Evolutionary conservation across 2,888 invertebrate genomes (phyloP).

Genomic region (Didymodactylos carnosus): DNA sequence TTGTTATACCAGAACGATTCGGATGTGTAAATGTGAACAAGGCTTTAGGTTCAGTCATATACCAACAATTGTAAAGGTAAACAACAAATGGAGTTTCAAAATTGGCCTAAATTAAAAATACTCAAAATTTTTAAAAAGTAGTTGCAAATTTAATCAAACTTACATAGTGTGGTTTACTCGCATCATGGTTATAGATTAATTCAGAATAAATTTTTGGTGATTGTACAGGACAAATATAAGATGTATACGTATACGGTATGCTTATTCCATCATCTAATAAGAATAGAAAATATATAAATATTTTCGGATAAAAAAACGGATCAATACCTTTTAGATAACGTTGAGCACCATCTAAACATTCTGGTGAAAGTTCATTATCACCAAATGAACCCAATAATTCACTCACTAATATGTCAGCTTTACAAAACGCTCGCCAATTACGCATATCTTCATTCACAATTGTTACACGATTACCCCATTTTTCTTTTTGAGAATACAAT

Average conservation of each 20-base stretch:
- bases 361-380: constrained; percentile 93
- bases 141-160: background rate
- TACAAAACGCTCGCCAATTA: constrained; percentile 31
- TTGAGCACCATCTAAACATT: constrained; percentile 83
- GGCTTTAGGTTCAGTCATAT: constrained; percentile 50
- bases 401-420: constrained; percentile 82
- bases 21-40: constrained; percentile 80
- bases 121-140: background rate
- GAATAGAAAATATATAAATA: background rate
- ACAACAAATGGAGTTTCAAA: constrained; percentile 78
- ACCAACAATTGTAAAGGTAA: constrained; percentile 61
- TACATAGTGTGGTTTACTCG: constrained; percentile 19
- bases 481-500: constrained; percentile 28
- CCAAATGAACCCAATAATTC: constrained; percentile 91
- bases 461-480: constrained; percentile 31
- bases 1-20: constrained; percentile 42
- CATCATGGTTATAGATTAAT: constrained; percentile 23
- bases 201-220: constrained; percentile 66
- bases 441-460: constrained; percentile 38
- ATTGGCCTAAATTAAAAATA: constrained; percentile 32
- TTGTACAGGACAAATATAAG: constrained; percentile 75
- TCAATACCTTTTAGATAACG: constrained; percentile 44
- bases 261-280: constrained; percentile 56
- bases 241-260: constrained; percentile 70
- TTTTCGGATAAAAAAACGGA: background rate